These are phyloP conservation scores for Cassiopea andromeda DNA, from an alignment of 30 jellyfish, hydroid and myxozoan genomes.

Conservation along the genomic window DNA sequence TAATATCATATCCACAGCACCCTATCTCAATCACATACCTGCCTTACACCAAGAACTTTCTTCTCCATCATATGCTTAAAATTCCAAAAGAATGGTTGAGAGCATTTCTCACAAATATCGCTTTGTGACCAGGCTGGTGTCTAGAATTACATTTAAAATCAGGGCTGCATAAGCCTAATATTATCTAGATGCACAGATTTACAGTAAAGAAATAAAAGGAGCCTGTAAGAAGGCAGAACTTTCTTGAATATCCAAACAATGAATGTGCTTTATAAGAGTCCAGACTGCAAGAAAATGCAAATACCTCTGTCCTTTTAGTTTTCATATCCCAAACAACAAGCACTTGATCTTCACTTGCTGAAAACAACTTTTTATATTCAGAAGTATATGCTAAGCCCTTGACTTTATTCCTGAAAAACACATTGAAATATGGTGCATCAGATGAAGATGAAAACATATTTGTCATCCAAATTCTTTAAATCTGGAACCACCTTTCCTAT, in stretches of 20 bases:
- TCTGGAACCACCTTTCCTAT: no score
- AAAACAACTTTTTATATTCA: slow-evolving; percentile 72
- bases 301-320: slow-evolving; percentile 87
- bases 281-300: no score
- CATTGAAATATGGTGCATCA: no score
- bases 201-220: no score
- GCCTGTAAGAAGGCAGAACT: no score
- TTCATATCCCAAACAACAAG: slow-evolving; percentile 93
- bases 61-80: slow-evolving; percentile 97
- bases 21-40: no score
- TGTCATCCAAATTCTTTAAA: no score
- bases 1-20: no score
- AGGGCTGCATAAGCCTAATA: background rate
- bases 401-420: slow-evolving; percentile 81
- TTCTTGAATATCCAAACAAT: no score
- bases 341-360: slow-evolving; percentile 87
- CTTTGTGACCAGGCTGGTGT: slow-evolving; percentile 99
- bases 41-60: slow-evolving; percentile 94
- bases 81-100: slow-evolving; percentile 96
- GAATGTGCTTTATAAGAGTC: no score
- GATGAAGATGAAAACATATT: no score
- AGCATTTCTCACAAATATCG: slow-evolving; percentile 97
- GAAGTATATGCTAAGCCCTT: slow-evolving; percentile 76
- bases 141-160: slow-evolving; percentile 24
- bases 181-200: no score